Base-by-base conservation (phyloP, 2,113 vertebrate species). In the Origma solitaria region DNA sequence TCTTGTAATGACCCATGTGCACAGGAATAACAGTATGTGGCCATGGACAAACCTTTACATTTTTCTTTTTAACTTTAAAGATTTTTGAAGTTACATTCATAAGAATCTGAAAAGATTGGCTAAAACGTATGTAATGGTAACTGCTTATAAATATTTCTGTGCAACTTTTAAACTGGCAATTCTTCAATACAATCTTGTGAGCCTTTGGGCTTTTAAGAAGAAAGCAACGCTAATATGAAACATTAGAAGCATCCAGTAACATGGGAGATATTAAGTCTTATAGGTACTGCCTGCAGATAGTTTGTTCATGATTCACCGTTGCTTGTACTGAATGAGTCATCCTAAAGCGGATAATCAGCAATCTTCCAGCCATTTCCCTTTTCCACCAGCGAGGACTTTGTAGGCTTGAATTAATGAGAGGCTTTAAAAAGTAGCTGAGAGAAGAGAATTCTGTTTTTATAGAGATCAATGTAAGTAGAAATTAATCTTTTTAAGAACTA, bases 341-440 rank as follows among this genome's bases (percentile, higher is more conserved):
- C 80, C 56, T 68, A 60, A 93, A 53, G 68, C 23, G 53, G 90
- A 91, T 93, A 87, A 91, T 77, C 92, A 92, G 64, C 44, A 37
- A 62, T 60, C 79, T 82, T 82, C 45, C 76, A 93, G 72, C 53
- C 84, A 86, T 70, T 92, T 86, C 75, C 40, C 75, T 64, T 93
- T 86, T 85, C 64, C 56, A 88, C 88, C 56, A 72, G 49, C 62
- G 73, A 90, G 66, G 61, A 80, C 58, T 65, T 76, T 35, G 56
- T 72, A 89, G 70, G 68, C 61, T 94, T 90, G 81, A 95, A 88
- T 92, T 90, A 95, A 78, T 62, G 76, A 68, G 44, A 83, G n/a
- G 31, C 51, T 81, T 93, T 64, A 54, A 90, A 90, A 95, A 56
- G 79, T 66, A 88, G 68, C 75, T 90, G 82, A 49, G 68, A 86